Conservation (phyloP, 2,888 invertebrate species). For the Cyclophora punctaria region DNA sequence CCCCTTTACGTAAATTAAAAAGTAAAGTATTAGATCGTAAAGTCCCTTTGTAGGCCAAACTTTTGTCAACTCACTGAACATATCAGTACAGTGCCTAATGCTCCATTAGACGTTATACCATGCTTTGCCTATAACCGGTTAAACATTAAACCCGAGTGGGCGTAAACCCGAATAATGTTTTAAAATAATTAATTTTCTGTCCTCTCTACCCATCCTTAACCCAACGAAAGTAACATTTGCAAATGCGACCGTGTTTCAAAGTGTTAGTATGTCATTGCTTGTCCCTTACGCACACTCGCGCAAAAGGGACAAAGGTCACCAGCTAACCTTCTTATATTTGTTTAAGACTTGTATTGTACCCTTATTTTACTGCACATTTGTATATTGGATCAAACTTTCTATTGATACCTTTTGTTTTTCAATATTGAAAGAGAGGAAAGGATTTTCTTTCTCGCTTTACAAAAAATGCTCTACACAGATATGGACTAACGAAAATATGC, state of each 20-base stretch:
- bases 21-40: too few relatives aligned
- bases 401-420: slow-evolving; percentile 9
- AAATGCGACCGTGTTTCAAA: slow-evolving; percentile 51
- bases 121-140: not conserved
- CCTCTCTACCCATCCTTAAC: slow-evolving; percentile 17
- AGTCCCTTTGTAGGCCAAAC: too few relatives aligned
- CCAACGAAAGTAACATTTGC: slow-evolving; percentile 62
- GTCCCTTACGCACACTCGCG: slow-evolving; percentile 66
- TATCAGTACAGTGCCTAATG: too few relatives aligned
- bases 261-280: slow-evolving; percentile 49
- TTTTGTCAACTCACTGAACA: too few relatives aligned
- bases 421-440: not conserved
- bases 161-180: not conserved
- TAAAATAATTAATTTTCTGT: not conserved
- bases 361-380: slow-evolving; percentile 43
- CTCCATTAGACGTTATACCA: not conserved
- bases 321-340: slow-evolving; percentile 73
- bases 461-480: too few relatives aligned
- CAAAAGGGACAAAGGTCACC: slow-evolving; percentile 69
- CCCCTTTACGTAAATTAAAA: too few relatives aligned
- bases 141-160: too few relatives aligned
- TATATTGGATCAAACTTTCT: slow-evolving; percentile 28
- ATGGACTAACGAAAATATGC: too few relatives aligned
- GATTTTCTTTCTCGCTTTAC: too few relatives aligned
- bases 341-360: slow-evolving; percentile 70